phyloP scores from a whole-genome alignment of 2,113 vertebrate genomes.

The Limanda limanda region DNA sequence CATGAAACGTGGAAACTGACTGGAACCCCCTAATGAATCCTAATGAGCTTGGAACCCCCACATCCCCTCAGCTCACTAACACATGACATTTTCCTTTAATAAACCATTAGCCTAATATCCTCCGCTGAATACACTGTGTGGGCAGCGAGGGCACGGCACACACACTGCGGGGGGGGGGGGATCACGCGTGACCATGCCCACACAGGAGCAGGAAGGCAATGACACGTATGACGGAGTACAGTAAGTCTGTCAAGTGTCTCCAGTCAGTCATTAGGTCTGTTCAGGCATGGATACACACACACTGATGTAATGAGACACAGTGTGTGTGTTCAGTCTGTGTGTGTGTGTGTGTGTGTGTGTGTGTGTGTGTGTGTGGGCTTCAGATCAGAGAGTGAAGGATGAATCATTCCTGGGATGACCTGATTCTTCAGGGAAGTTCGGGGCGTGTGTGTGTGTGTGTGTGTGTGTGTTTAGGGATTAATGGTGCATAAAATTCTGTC shows the following conservation, averaged over 20 bases:
- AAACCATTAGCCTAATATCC: conserved; percentile 71
- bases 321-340: conserved; percentile 36
- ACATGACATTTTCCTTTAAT: conserved; percentile 61
- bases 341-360: conserved; percentile 11
- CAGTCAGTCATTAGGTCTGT: conserved; percentile 63
- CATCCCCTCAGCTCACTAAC: conserved; percentile 36
- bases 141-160: conserved; percentile 19
- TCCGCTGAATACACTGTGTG: neutral
- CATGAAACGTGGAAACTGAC: conserved; percentile 14
- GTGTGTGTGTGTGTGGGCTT: neutral
- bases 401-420: conserved; percentile 62
- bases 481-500: conserved; percentile 68
- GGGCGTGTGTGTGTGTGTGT: conserved; percentile 28
- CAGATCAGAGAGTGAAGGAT: conserved; percentile 45
- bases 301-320: conserved; percentile 31
- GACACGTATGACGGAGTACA: conserved; percentile 33
- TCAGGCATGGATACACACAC: conserved; percentile 61
- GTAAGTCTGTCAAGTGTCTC: conserved; percentile 52
- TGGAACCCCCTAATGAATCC: neutral
- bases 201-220: conserved; percentile 1
- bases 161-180: neutral
- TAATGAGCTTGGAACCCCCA: neutral
- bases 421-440: conserved; percentile 55
- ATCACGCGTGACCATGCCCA: neutral
- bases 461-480: conserved; percentile 41